These are phyloP conservation scores for Yponomeuta cagnagella DNA, from an alignment of 2,888 invertebrate species.

Conservation along the genomic window DNA sequence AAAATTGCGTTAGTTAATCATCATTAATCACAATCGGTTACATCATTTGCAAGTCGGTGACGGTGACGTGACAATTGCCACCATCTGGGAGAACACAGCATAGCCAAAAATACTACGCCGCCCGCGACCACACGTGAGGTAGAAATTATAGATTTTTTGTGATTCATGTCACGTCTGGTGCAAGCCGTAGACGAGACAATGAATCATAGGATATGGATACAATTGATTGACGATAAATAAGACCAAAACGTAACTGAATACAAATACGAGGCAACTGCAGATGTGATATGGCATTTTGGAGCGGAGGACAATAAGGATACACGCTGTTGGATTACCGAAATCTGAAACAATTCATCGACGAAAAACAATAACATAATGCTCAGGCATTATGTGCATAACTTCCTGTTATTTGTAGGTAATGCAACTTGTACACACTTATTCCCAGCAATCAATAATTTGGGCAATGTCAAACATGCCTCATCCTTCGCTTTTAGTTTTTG, in stretches of 20 bases:
- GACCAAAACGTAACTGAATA: background rate
- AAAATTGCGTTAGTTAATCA: background rate
- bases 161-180: slow-evolving; percentile 5
- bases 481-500: no score
- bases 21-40: slow-evolving; percentile 6
- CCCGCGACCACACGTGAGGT: background rate
- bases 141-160: background rate
- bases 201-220: background rate
- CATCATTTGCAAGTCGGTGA: slow-evolving; percentile 19
- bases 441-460: no score
- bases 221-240: background rate
- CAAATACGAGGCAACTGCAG: background rate
- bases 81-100: slow-evolving; percentile 53
- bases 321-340: background rate
- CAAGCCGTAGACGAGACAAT: background rate
- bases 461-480: no score
- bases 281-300: background rate
- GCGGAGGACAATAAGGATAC: background rate
- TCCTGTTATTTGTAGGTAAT: no score
- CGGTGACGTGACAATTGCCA: slow-evolving; percentile 29
- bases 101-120: slow-evolving; percentile 48
- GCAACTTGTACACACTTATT: no score
- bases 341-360: background rate
- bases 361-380: background rate
- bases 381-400: background rate